phyloP scores from a whole-genome alignment of 2,888 invertebrate genomes.

The Koerneria pararmatus region DNA sequence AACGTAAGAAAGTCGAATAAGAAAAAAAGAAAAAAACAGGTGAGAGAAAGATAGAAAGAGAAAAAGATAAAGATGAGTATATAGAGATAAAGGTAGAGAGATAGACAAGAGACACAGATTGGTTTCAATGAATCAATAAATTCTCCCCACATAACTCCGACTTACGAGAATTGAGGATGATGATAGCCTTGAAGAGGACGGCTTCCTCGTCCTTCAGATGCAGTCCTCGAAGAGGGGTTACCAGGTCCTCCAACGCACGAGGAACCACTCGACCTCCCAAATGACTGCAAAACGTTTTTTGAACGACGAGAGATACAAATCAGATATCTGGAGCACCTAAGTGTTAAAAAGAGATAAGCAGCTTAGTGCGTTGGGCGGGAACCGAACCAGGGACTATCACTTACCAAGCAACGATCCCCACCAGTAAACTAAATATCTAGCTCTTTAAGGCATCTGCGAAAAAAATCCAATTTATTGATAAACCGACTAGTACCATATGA shows the following conservation, averaged over 20 bases:
- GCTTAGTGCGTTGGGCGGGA: too few relatives aligned
- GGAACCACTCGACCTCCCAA: constrained; percentile 55
- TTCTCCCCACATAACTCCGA: background rate
- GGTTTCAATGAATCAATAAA: background rate
- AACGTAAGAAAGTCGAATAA: too few relatives aligned
- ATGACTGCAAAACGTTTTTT: constrained; percentile 37
- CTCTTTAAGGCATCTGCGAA: too few relatives aligned
- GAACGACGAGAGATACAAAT: background rate
- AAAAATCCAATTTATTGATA: constrained; percentile 13
- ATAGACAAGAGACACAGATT: too few relatives aligned
- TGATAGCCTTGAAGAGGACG: constrained; percentile 54
- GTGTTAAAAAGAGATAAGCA: too few relatives aligned
- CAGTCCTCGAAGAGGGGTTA: constrained; percentile 50
- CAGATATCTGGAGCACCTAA: background rate
- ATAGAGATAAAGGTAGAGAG: too few relatives aligned
- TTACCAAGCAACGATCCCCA: too few relatives aligned
- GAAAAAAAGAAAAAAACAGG: too few relatives aligned
- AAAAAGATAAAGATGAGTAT: too few relatives aligned
- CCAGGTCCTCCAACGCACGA: constrained; percentile 51
- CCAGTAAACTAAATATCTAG: too few relatives aligned
- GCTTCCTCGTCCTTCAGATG: constrained; percentile 55
- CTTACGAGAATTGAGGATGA: constrained; percentile 54
- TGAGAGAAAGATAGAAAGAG: too few relatives aligned
- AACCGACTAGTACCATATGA: background rate
- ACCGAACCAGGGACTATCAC: too few relatives aligned